Percentiles rank a stretch among this genome's conserved stretches.
These are phyloP conservation scores for Epicampocera succincta DNA, from an alignment of 2,888 invertebrate species.

Conservation along the genomic window DNA sequence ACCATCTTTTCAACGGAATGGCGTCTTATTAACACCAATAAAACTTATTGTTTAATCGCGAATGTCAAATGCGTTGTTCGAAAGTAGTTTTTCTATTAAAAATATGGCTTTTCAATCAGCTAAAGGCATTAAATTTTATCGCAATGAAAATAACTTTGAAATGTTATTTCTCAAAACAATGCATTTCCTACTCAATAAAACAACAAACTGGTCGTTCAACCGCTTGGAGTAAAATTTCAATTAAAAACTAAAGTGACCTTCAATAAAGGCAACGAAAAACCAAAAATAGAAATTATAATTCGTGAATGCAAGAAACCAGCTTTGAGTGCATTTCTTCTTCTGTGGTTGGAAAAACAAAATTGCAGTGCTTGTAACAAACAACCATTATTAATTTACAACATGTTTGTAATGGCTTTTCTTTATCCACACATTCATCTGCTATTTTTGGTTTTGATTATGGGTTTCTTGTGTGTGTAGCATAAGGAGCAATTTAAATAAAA, in stretches of 20 bases:
- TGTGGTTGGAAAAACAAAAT: conserved; percentile 25
- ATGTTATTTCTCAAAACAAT: conserved; percentile 8
- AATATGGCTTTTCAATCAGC: neutral
- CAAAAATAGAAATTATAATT: neutral
- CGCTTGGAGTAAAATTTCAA: conserved; percentile 24
- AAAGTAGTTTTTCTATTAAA: conserved; percentile 32
- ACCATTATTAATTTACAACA: conserved; percentile 49
- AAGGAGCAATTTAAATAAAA: conserved; percentile 60
- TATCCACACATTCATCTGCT: conserved; percentile 49
- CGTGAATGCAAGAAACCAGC: neutral
- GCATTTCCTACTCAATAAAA: conserved; percentile 26
- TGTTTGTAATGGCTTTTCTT: conserved; percentile 56
- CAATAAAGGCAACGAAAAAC: neutral
- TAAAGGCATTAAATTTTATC: neutral
- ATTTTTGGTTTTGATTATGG: conserved; percentile 24
- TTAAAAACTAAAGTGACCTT: conserved; percentile 32
- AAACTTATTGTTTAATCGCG: neutral
- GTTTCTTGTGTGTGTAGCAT: conserved; percentile 41
- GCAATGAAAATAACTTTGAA: neutral
- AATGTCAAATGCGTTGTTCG: neutral
- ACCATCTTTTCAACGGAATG: neutral
- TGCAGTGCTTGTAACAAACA: conserved; percentile 35
- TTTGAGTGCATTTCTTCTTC: conserved; percentile 9
- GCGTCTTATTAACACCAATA: neutral
- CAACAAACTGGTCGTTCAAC: neutral